phyloP scores from a whole-genome alignment of 2,888 invertebrate species.

The Bruchidius siliquastri region DNA sequence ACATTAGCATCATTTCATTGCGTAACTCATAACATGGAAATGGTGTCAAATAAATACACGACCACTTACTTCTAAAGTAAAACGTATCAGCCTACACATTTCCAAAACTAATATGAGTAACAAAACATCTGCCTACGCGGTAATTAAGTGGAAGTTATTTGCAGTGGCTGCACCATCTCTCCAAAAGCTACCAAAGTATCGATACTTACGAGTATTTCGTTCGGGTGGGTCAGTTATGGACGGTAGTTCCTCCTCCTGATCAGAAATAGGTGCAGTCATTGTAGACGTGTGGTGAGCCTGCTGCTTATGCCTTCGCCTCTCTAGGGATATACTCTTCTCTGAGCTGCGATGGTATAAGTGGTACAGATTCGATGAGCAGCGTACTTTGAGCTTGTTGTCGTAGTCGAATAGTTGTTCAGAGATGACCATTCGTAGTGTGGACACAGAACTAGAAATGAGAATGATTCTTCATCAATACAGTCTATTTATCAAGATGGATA shows the following conservation, averaged over 20 bases:
- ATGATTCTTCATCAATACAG: too few species aligned
- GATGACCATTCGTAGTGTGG: conserved; percentile 38
- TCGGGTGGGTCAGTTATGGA: neutral
- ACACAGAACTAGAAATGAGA: conserved; percentile 36
- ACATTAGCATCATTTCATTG: too few species aligned
- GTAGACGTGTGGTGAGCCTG: neutral
- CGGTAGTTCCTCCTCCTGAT: neutral
- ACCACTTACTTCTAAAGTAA: too few species aligned
- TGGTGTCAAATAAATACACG: too few species aligned
- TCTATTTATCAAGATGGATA: too few species aligned
- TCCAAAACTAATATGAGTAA: too few species aligned
- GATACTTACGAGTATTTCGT: neutral
- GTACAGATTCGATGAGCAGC: conserved; percentile 63
- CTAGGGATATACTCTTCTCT: conserved; percentile 61
- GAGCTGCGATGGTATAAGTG: conserved; percentile 64
- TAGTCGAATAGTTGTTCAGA: conserved; percentile 36
- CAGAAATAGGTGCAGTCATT: neutral
- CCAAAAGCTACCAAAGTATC: too few species aligned
- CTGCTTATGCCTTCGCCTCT: conserved; percentile 35
- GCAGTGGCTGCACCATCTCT: too few species aligned
- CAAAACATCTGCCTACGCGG: too few species aligned
- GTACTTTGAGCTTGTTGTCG: conserved; percentile 49
- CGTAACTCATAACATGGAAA: too few species aligned
- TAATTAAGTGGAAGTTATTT: too few species aligned
- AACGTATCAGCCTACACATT: too few species aligned